Evolutionary conservation across 1,140 invertebrate species (phyloP).

Genomic region (Parapsyche elsis): DNA sequence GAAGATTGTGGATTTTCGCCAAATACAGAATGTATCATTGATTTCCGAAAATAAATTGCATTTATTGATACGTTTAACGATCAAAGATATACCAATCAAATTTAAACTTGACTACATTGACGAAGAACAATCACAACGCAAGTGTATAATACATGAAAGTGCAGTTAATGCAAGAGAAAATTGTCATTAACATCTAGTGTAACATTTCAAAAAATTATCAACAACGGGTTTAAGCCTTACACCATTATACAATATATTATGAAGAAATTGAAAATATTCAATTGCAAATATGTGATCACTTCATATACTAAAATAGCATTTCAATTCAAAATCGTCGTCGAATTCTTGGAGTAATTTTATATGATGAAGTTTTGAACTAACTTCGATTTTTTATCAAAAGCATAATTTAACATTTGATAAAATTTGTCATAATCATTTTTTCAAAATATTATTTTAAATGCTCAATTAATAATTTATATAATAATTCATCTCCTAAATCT

Average conservation of each 20-base stretch:
- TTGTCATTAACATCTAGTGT: conserved; percentile 37
- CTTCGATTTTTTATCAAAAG: conserved; percentile 13
- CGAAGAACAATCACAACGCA: conserved; percentile 41
- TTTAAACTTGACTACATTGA: conserved; percentile 38
- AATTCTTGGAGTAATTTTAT: background rate
- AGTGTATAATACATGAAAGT: conserved; percentile 42
- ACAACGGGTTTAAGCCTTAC: conserved; percentile 35
- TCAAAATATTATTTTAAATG: conserved; percentile 9
- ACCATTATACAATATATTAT: background rate
- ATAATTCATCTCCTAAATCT: conserved; percentile 23
- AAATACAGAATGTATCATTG: background rate
- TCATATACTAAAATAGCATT: background rate
- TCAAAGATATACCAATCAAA: background rate
- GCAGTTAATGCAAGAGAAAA: conserved; percentile 35
- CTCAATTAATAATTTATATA: background rate
- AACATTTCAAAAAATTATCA: conserved; percentile 39
- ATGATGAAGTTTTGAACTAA: background rate
- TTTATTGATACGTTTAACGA: background rate
- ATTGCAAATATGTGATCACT: background rate
- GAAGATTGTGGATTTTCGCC: conserved; percentile 18
- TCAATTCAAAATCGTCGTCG: too few relatives aligned
- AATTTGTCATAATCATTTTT: conserved; percentile 1
- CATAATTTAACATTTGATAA: conserved; percentile 38
- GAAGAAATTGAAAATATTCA: conserved; percentile 25
- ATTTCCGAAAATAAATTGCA: background rate